These are phyloP conservation scores for Holothuria glaberrima DNA, from an alignment of 35 echinoderm and acorn worm species.

Conservation along the genomic window DNA sequence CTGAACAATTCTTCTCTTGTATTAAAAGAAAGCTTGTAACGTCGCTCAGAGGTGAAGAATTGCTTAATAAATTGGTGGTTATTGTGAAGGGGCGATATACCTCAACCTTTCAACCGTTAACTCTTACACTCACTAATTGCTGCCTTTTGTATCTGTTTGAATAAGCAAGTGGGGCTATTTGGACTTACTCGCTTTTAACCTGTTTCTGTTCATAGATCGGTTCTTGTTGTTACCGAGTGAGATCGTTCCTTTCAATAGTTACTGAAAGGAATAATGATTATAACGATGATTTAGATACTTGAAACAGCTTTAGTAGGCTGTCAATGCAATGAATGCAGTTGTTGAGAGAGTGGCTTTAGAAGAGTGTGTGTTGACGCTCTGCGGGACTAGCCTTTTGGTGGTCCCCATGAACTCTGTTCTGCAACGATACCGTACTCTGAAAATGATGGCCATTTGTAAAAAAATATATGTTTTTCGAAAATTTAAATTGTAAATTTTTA, in stretches of 20 bases:
- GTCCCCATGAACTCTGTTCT: background rate
- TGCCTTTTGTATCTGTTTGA: conserved; percentile 39
- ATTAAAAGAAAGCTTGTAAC: conserved; percentile 1
- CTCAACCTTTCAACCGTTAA: conserved; percentile 48
- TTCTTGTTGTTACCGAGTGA: conserved; percentile 13
- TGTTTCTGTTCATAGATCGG: conserved; percentile 38
- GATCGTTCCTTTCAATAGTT: conserved; percentile 11
- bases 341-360: conserved; percentile 16
- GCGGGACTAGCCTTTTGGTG: conserved; percentile 50
- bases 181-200: conserved; percentile 38
- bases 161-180: conserved; percentile 38
- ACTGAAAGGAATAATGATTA: conserved; percentile 13
- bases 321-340: conserved; percentile 37
- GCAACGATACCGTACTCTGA: no score
- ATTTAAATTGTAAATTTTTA: no score
- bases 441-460: no score
- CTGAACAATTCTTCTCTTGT: conserved; percentile 7
- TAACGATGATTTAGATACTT: conserved; percentile 37
- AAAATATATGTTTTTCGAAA: no score
- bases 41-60: conserved; percentile 24
- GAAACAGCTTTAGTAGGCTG: conserved; percentile 37
- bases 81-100: conserved; percentile 21
- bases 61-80: conserved; percentile 42
- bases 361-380: conserved; percentile 21
- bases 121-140: conserved; percentile 43